A percentile compares a stretch with the other conserved stretches of the same genome.
Evolutionary conservation across 2,797 vertebrate genomes (phyloP).

Genomic region (Anomalospiza imberbis): DNA sequence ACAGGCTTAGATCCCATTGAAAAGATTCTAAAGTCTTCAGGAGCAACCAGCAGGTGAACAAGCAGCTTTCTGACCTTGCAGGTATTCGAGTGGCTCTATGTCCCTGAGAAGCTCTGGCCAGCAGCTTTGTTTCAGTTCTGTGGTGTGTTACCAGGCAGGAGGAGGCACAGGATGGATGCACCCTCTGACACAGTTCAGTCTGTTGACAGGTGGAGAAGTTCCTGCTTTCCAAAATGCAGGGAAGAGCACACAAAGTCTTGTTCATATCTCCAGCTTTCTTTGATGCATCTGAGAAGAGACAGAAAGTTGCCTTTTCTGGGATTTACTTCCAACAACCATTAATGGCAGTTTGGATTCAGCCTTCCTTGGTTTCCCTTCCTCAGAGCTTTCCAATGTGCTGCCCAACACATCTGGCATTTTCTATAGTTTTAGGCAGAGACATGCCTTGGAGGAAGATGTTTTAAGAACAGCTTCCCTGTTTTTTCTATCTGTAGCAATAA

Average conservation of each 20-base stretch:
- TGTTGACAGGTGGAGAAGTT: background rate
- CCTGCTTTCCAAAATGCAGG: background rate
- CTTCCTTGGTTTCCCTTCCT: background rate
- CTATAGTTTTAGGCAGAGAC: background rate
- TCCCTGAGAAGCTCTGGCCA: background rate
- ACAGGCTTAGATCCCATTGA: background rate
- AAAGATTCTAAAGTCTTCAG: background rate
- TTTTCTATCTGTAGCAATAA: background rate
- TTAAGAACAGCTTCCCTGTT: background rate
- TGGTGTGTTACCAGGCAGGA: background rate
- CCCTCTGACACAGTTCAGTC: background rate
- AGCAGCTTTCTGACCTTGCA: background rate
- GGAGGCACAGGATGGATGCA: background rate
- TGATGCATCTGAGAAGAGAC: background rate
- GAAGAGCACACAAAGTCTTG: background rate
- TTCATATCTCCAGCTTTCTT: background rate
- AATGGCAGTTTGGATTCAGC: background rate
- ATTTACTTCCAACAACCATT: background rate
- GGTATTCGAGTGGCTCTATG: background rate
- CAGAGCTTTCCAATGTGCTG: fast-evolving
- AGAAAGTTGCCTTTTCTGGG: background rate
- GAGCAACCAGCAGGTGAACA: background rate
- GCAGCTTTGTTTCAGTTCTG: background rate
- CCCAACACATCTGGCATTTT: background rate
- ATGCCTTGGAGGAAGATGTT: background rate